These are phyloP conservation scores for Grus americana DNA, from an alignment of 2,113 vertebrate genomes.

Conservation along the genomic window DNA sequence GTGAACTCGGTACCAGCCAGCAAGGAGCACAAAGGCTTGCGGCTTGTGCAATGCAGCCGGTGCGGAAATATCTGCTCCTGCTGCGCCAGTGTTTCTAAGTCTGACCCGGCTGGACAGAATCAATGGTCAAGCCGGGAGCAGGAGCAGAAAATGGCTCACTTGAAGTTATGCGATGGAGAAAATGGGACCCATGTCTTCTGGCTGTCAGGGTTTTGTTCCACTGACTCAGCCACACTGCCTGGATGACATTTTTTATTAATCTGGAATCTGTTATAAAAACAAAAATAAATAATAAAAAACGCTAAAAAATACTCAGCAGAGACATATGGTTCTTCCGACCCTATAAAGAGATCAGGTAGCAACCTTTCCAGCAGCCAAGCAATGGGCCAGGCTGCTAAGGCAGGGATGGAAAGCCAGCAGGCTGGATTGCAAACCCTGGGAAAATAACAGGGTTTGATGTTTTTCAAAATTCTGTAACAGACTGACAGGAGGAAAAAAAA, in stretches of 20 bases:
- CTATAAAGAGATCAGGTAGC: background rate
- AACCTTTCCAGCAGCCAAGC: background rate
- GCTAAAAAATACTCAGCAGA: background rate
- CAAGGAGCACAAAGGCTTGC: background rate
- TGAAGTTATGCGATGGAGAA: background rate
- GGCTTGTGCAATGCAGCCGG: background rate
- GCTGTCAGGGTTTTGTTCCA: background rate
- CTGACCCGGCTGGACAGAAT: accelerated
- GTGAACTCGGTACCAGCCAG: background rate
- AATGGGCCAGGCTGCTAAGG: background rate
- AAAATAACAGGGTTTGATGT: background rate
- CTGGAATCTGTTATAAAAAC: background rate
- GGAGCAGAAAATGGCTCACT: background rate
- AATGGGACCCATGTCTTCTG: background rate
- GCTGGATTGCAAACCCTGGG: background rate
- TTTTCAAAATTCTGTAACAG: background rate
- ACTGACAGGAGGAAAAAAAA: background rate
- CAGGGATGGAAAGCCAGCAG: background rate
- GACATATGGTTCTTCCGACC: background rate
- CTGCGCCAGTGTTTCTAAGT: background rate
- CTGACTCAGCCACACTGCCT: no score
- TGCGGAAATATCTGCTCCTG: background rate
- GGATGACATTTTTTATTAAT: background rate
- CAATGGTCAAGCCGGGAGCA: background rate
- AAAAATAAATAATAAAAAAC: background rate